phyloP scores from a whole-genome alignment of 1,140 invertebrate genomes.

The Nephotettix cincticeps region DNA sequence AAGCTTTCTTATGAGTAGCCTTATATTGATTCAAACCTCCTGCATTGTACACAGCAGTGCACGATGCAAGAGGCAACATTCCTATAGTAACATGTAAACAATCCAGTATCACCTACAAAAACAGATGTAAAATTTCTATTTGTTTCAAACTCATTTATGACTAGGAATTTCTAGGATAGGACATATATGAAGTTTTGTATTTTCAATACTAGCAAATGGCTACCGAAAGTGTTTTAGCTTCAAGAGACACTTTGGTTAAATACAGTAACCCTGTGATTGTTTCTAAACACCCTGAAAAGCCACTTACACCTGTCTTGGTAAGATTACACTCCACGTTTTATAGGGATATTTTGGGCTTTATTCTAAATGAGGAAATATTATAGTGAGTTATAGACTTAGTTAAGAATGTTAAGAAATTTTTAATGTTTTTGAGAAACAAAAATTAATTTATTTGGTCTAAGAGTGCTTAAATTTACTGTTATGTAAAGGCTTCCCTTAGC shows the following conservation, averaged over 20 bases:
- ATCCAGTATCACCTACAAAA: not conserved
- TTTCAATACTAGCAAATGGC: conserved; percentile 1
- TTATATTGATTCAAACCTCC: no score
- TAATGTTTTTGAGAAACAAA: not conserved
- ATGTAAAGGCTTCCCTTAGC: not conserved
- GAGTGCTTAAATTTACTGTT: not conserved
- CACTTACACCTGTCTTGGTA: not conserved
- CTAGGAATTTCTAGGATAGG: not conserved
- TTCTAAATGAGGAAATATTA: not conserved
- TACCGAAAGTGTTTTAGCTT: conserved; percentile 19
- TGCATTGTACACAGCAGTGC: no score
- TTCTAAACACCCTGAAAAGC: conserved; percentile 7
- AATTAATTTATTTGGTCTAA: not conserved
- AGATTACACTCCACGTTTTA: not conserved
- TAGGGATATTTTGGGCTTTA: not conserved
- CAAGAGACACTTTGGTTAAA: not conserved
- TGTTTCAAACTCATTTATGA: not conserved
- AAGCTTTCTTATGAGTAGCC: no score
- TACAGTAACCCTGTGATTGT: conserved; percentile 18
- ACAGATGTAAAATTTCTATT: not conserved
- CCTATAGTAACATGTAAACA: not conserved
- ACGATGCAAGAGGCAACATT: no score
- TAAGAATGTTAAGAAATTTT: not conserved
- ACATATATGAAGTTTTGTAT: not conserved
- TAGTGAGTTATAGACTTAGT: not conserved